A percentile compares a stretch with the other conserved stretches of the same genome.
phyloP scores from a whole-genome alignment of 2,113 vertebrate species.

The Oostethus manadensis region DNA sequence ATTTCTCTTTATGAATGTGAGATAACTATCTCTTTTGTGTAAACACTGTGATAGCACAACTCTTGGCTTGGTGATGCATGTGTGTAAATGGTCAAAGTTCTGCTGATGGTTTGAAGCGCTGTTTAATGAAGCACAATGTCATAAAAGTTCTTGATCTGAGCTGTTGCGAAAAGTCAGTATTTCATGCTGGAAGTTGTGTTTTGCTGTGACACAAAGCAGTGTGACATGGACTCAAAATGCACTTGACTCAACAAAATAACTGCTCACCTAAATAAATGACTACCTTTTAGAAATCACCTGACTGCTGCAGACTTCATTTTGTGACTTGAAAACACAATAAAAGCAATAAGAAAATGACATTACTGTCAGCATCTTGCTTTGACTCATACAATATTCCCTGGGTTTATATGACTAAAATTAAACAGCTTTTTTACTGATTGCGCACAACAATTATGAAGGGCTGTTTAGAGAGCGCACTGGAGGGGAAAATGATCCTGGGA shows the following conservation, averaged over 20 bases:
- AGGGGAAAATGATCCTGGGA: slow-evolving; percentile 21
- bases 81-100: slow-evolving; percentile 23
- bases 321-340: slow-evolving; percentile 13
- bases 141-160: slow-evolving; percentile 32
- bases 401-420: slow-evolving; percentile 34
- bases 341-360: slow-evolving; percentile 30
- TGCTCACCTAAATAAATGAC: slow-evolving; percentile 10
- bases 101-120: slow-evolving; percentile 24
- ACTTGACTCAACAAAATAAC: slow-evolving; percentile 18
- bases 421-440: slow-evolving; percentile 29
- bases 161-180: slow-evolving; percentile 31
- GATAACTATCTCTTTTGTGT: slow-evolving; percentile 38
- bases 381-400: slow-evolving; percentile 25
- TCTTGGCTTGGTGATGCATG: slow-evolving; percentile 16
- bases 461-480: slow-evolving; percentile 20
- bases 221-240: slow-evolving; percentile 35
- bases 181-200: slow-evolving; percentile 31
- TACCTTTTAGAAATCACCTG: slow-evolving; percentile 21
- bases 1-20: slow-evolving; percentile 65
- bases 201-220: slow-evolving; percentile 59
- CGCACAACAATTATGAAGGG: slow-evolving; percentile 38
- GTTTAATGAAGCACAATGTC: slow-evolving; percentile 27
- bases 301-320: slow-evolving; percentile 37
- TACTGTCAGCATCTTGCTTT: slow-evolving; percentile 21
- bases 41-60: slow-evolving; percentile 23